Conservation (phyloP, 1,140 invertebrate genomes). For the Elymnias hypermnestra region DNA sequence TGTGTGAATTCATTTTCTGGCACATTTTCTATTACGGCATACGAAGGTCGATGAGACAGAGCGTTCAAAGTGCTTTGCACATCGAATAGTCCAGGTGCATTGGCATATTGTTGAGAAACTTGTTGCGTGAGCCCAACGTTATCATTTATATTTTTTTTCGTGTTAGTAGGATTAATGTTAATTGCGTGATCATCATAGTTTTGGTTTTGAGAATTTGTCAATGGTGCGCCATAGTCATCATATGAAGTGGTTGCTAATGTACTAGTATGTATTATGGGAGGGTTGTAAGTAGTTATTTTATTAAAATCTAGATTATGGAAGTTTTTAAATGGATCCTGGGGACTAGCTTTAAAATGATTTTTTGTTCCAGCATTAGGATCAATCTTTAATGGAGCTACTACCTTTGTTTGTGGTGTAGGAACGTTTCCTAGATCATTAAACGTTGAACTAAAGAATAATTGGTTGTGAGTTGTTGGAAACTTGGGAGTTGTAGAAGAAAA, state of each 20-base stretch:
- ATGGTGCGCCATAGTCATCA: constrained; percentile 28
- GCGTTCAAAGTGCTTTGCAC: constrained; percentile 31
- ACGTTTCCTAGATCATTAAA: constrained; percentile 45
- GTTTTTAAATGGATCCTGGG: constrained; percentile 67
- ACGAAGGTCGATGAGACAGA: constrained; percentile 42
- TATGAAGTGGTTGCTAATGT: constrained; percentile 38
- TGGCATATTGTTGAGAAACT: constrained; percentile 44
- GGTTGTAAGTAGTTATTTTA: constrained; percentile 64
- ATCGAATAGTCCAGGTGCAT: constrained; percentile 33
- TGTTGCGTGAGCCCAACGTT: constrained; percentile 52
- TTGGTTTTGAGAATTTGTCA: constrained; percentile 33
- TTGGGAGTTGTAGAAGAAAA: constrained; percentile 55
- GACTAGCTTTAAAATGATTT: constrained; percentile 62
- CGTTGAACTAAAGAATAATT: constrained; percentile 41
- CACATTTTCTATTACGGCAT: constrained; percentile 68
- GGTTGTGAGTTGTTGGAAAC: constrained; percentile 44
- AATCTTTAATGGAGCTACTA: constrained; percentile 43
- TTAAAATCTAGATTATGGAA: constrained; percentile 38
- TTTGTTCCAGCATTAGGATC: constrained; percentile 55
- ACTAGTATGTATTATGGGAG: constrained; percentile 50
- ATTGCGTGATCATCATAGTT: constrained; percentile 39
- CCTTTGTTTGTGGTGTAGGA: constrained; percentile 48
- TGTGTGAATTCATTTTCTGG: constrained; percentile 43
- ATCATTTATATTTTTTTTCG: constrained; percentile 50
- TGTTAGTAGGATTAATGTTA: constrained; percentile 42